phyloP scores from a whole-genome alignment of 1,140 invertebrate genomes.

The Zeugodacus cucurbitae region DNA sequence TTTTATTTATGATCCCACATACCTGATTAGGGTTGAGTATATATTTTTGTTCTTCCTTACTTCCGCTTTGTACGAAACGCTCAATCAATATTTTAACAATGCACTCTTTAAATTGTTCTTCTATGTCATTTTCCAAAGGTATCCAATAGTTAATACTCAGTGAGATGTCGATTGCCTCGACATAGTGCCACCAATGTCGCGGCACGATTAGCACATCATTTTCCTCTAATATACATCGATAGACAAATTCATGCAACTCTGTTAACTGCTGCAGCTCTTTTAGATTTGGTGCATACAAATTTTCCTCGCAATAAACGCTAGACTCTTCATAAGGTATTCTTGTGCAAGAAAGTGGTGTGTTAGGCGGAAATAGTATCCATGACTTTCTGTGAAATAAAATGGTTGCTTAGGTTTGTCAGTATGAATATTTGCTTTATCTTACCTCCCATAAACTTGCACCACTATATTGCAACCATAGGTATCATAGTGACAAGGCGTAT shows the following conservation, averaged over 20 bases:
- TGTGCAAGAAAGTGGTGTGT: constrained; percentile 80
- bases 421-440: neutral
- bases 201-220: constrained; percentile 92
- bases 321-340: constrained; percentile 97
- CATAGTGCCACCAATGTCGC: constrained; percentile 96
- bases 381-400: constrained; percentile 75
- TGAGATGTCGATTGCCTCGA: constrained; percentile 79
- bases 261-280: constrained; percentile 42
- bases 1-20: neutral
- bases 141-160: constrained; percentile 92
- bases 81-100: constrained; percentile 60
- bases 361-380: constrained; percentile 93
- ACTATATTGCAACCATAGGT: constrained; percentile 95
- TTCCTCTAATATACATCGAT: constrained; percentile 76
- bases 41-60: constrained; percentile 48
- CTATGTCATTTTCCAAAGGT: constrained; percentile 71
- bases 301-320: constrained; percentile 89
- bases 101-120: constrained; percentile 57
- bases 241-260: constrained; percentile 50
- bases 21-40: constrained; percentile 62
- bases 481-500: constrained; percentile 94
- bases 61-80: constrained; percentile 52
- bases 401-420: neutral
- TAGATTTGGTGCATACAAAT: constrained; percentile 75
- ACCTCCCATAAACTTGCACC: constrained; percentile 88